phyloP scores from a whole-genome alignment of 2,797 vertebrate genomes.

The Pangasius larnaudii region DNA sequence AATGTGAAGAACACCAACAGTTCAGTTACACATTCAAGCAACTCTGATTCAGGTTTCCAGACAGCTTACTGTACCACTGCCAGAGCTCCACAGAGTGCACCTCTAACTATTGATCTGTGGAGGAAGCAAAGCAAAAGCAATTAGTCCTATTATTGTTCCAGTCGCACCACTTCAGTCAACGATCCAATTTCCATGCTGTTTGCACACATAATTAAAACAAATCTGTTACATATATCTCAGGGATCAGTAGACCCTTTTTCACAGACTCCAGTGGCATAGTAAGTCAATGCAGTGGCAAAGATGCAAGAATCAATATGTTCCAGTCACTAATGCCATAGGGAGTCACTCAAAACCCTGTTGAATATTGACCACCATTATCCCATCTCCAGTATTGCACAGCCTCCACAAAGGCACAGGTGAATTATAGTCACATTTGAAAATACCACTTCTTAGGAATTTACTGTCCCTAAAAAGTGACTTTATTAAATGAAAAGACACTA shows the following conservation, averaged over 20 bases:
- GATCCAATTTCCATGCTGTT: conserved; percentile 81
- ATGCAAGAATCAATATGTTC: conserved; percentile 77
- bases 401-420: conserved; percentile 51
- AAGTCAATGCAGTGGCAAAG: conserved; percentile 77
- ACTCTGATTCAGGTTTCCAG: conserved; percentile 60
- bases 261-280: conserved; percentile 72
- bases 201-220: conserved; percentile 87
- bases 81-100: conserved; percentile 65
- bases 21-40: background rate
- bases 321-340: conserved; percentile 75
- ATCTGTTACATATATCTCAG: conserved; percentile 83
- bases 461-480: conserved; percentile 36
- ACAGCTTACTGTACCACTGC: conserved; percentile 59
- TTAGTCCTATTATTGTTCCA: conserved; percentile 76
- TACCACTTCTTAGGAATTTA: conserved; percentile 49
- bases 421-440: conserved; percentile 57
- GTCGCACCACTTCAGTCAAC: conserved; percentile 78
- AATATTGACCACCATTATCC: conserved; percentile 70
- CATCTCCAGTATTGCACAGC: conserved; percentile 46
- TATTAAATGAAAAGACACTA: conserved; percentile 47
- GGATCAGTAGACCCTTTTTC: conserved; percentile 74
- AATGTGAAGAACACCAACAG: background rate
- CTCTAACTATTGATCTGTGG: conserved; percentile 75
- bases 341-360: conserved; percentile 73
- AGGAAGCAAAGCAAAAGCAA: conserved; percentile 75